phyloP scores from a whole-genome alignment of 2,888 invertebrate species.

The Odontothrips loti region DNA sequence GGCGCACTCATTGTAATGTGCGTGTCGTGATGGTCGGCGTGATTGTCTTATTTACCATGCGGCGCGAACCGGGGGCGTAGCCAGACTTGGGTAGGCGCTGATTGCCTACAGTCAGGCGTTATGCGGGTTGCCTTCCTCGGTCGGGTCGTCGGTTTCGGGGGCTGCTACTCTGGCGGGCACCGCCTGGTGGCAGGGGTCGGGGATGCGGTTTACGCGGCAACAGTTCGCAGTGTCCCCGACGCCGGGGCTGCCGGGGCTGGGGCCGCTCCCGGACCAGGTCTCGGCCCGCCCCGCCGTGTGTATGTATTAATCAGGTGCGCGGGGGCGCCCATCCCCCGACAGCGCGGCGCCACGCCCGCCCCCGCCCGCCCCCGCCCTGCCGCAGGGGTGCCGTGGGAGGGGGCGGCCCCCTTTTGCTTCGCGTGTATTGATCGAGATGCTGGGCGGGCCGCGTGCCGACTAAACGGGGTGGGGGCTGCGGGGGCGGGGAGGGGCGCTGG shows the following conservation, averaged over 20 bases:
- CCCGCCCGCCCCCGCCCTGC: not conserved
- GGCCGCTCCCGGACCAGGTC: not conserved
- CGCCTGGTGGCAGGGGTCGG: too few relatives aligned
- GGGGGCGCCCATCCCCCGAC: not conserved
- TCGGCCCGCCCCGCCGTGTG: not conserved
- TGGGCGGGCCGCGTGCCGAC: constrained; percentile 28
- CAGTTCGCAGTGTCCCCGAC: not conserved
- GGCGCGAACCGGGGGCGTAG: too few relatives aligned
- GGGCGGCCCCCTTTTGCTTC: not conserved
- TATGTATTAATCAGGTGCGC: constrained; percentile 2
- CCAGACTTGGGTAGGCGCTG: too few relatives aligned
- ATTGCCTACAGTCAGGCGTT: too few relatives aligned
- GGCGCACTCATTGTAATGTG: too few relatives aligned
- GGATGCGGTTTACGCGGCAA: not conserved
- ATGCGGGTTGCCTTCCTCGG: too few relatives aligned
- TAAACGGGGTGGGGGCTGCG: not conserved
- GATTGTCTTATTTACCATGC: too few relatives aligned
- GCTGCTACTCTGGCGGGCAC: too few relatives aligned
- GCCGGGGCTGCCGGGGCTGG: not conserved
- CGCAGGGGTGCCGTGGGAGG: not conserved
- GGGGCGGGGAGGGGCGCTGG: not conserved
- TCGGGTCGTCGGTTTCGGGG: too few relatives aligned
- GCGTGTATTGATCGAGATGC: constrained; percentile 25
- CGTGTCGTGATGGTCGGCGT: too few relatives aligned
- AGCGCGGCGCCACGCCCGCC: not conserved